phyloP scores from a whole-genome alignment of 2,888 invertebrate genomes.

The Ophion slaviceki region DNA sequence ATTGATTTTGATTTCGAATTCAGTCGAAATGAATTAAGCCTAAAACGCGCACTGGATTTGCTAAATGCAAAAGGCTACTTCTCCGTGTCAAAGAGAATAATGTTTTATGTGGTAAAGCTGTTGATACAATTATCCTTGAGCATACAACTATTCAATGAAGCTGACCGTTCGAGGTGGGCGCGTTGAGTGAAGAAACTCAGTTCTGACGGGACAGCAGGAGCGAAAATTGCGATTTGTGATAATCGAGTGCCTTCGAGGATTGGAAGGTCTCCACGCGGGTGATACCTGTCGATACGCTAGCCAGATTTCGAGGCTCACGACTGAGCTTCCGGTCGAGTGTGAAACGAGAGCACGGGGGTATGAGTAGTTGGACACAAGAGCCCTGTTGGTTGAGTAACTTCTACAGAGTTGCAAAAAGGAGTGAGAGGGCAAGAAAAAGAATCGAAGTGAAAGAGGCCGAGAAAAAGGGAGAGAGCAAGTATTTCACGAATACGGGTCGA shows the following conservation, averaged over 20 bases:
- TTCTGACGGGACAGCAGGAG: neutral
- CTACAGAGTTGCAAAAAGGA: conserved; percentile 21
- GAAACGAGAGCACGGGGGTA: conserved; percentile 50
- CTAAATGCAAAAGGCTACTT: neutral
- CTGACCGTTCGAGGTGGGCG: neutral
- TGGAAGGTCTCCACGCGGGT: conserved; percentile 16
- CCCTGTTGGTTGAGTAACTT: conserved; percentile 44
- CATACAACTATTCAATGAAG: neutral
- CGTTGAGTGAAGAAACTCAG: conserved; percentile 2
- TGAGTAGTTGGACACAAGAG: conserved; percentile 13
- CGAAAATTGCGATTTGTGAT: conserved; percentile 12
- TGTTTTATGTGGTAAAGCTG: neutral
- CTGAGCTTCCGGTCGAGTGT: conserved; percentile 52
- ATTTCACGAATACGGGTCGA: conserved; percentile 54
- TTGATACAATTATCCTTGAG: neutral
- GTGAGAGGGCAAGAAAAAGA: neutral
- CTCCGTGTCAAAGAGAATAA: neutral
- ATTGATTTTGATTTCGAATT: neutral
- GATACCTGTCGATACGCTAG: conserved; percentile 17
- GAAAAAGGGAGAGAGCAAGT: neutral
- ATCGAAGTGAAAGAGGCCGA: neutral
- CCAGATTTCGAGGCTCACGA: conserved; percentile 48
- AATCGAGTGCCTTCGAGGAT: conserved; percentile 25
- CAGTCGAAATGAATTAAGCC: neutral
- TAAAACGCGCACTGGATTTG: neutral